A percentile compares a stretch with the other conserved stretches of the same genome.
These are phyloP conservation scores for Caenorhabditis uteleia DNA, from an alignment of 2,888 invertebrate species.

Conservation along the genomic window DNA sequence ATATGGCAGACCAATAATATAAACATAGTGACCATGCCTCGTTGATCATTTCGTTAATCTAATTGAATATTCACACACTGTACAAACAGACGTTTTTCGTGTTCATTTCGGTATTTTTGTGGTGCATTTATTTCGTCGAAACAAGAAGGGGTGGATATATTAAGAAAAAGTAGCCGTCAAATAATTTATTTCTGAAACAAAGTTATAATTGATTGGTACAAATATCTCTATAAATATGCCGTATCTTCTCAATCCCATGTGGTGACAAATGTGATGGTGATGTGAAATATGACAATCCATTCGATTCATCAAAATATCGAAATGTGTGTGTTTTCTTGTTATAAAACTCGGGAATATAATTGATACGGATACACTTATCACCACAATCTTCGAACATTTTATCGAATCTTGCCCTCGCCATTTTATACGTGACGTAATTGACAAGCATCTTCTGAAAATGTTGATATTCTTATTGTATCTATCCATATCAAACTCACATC, in stretches of 20 bases:
- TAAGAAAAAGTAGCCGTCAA: no score
- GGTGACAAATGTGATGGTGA: conserved; percentile 4
- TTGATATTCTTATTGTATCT: neutral
- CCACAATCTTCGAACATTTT: neutral
- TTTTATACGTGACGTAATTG: neutral
- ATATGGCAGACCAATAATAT: no score
- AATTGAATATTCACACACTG: no score
- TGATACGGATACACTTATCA: neutral
- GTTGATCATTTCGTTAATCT: no score
- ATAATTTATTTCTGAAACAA: no score
- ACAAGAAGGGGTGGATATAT: no score
- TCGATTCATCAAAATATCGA: neutral
- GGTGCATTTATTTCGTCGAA: no score
- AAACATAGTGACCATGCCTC: no score
- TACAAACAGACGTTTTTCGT: no score
- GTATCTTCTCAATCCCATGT: conserved; percentile 6
- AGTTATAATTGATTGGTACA: neutral
- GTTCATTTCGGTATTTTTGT: no score
- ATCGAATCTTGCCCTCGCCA: neutral
- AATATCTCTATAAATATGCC: neutral
- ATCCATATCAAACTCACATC: neutral
- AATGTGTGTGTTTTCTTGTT: neutral
- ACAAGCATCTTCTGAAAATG: neutral
- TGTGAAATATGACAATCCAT: conserved; percentile 1
- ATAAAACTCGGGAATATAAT: neutral